Evolutionary conservation across 2,888 invertebrate genomes (phyloP), one percentile per base, ranked within the genome.

Genomic region (Cyrtodaria siliqua): DNA sequence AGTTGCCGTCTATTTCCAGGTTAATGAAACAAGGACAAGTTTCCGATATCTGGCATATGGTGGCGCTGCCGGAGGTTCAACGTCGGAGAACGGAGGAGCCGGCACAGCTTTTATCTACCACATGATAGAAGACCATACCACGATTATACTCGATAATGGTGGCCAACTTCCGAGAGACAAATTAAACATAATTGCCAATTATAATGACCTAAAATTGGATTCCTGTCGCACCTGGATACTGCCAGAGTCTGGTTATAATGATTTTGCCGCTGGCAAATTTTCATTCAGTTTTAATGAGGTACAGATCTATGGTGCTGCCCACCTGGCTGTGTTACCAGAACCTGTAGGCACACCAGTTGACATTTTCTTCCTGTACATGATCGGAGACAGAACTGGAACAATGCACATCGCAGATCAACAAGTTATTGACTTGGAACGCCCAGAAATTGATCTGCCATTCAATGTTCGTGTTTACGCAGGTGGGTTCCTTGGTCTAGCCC

Each of bases 321-420:
- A 87, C 53, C 26, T 87, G 27, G 87, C 87, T 8, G 66, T 87
- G 23, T 70, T 82, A 29, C 84, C 85, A 6, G 78, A 85, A 0
- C 73, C 79, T 20, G 69, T 77, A 26, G 72, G 77, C 6, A 64
- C 73, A 2, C 55, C 60, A 9, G 82, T 85, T 1, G 77, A 83
- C 52, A 29, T 89, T 1, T 87, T 73, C 69, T 89, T 89, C 80
- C 68, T 85, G 8, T 83, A 89, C 73, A 88, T 89, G 88, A 89
- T 89, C 20, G 89, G 89, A 0, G 89, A 89, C 56, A 60, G 87
- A 20, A 78, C 88, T 8, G 89, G 88, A n/a, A 89, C 88, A 4
- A 84, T 89, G 12, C 88, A 89, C 74, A 59, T 89, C 24, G 86
- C 82, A 8, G 66, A 82, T 26, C 81, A 83, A 38, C 89, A 87